Conservation (phyloP, 2,888 invertebrate genomes). For the Rhorus exstirpatorius region DNA sequence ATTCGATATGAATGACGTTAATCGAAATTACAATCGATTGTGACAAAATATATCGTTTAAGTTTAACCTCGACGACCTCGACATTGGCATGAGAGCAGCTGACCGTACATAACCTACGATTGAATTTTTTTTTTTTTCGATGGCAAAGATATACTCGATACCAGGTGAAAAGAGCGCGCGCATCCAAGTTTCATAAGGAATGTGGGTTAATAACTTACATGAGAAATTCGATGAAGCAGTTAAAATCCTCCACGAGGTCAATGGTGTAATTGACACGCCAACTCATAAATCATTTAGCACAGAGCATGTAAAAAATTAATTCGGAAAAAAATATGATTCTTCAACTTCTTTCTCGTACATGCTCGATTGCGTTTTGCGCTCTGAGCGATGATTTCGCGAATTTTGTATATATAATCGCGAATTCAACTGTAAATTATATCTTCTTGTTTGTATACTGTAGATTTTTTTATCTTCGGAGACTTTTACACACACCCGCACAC, state of each 20-base stretch:
- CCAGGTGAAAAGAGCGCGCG: constrained; percentile 36
- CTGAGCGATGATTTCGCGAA: background rate
- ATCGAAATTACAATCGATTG: background rate
- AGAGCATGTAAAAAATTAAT: constrained; percentile 22
- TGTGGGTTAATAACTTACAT: constrained; percentile 70
- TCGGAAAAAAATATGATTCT: background rate
- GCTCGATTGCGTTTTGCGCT: background rate
- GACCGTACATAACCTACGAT: background rate
- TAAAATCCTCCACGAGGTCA: constrained; percentile 58
- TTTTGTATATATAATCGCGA: background rate
- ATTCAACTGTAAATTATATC: background rate
- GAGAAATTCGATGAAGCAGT: constrained; percentile 68
- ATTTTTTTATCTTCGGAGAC: no score
- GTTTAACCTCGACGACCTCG: background rate
- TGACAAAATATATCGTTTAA: background rate
- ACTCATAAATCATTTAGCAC: background rate
- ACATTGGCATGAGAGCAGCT: background rate
- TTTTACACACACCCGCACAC: no score
- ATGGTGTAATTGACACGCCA: constrained; percentile 31
- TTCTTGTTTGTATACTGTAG: no score
- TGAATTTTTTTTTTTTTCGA: background rate
- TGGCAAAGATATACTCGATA: constrained; percentile 43
- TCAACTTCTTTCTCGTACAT: background rate
- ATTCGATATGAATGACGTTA: no score
- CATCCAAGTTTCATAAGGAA: constrained; percentile 47